Percentiles rank a stretch among this genome's conserved stretches.
These are phyloP conservation scores for Drosophila cardini DNA, from an alignment of 1,140 invertebrate genomes.

Conservation along the genomic window DNA sequence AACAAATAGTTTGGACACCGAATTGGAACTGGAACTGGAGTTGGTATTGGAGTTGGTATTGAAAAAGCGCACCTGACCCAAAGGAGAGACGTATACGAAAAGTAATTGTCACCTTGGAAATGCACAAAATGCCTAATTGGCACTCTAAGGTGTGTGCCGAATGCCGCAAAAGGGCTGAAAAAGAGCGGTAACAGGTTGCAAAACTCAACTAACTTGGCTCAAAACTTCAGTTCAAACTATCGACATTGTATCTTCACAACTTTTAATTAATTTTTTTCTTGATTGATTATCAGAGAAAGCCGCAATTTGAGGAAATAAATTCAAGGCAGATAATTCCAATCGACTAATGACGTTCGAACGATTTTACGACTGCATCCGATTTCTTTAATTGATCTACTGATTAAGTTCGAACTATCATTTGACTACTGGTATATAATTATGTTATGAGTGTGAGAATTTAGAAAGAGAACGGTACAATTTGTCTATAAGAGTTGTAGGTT, in stretches of 20 bases:
- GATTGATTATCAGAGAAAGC: slow-evolving; percentile 31
- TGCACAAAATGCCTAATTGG: slow-evolving; percentile 78
- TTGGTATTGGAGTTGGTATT: slow-evolving; percentile 15
- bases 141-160: slow-evolving; percentile 45
- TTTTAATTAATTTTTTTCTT: slow-evolving; percentile 25
- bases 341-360: slow-evolving; percentile 15
- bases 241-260: slow-evolving; percentile 18
- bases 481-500: too few species aligned
- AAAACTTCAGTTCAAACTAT: not conserved
- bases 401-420: slow-evolving; percentile 9
- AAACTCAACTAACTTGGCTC: not conserved
- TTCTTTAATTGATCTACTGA: slow-evolving; percentile 17
- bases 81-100: too few species aligned
- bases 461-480: too few species aligned
- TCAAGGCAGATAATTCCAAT: not conserved
- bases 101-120: slow-evolving; percentile 70
- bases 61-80: slow-evolving; percentile 50
- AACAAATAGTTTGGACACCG: slow-evolving; percentile 21
- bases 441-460: not conserved
- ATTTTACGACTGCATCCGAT: not conserved
- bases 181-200: slow-evolving; percentile 3
- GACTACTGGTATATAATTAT: not conserved
- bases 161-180: slow-evolving; percentile 21
- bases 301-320: slow-evolving; percentile 4
- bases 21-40: slow-evolving; percentile 30